Evolutionary conservation across 2,797 vertebrate genomes (phyloP).

Genomic region (Hoplostethus mediterraneus): DNA sequence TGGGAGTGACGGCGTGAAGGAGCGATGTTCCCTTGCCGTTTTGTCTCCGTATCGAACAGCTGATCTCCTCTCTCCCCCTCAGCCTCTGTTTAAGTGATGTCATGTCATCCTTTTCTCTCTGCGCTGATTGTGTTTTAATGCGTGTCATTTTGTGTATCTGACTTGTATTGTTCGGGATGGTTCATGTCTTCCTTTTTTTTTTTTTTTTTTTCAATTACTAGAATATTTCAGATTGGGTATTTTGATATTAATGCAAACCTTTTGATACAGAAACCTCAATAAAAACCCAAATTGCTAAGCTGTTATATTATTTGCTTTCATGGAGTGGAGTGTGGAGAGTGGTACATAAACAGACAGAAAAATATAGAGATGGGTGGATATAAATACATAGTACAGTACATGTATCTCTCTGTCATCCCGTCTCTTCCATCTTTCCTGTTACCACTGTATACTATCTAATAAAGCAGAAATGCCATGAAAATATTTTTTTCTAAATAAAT

Average conservation of each 20-base stretch:
- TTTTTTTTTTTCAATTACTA: constrained; percentile 43
- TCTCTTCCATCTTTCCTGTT: too few species aligned
- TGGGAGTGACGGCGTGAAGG: constrained; percentile 62
- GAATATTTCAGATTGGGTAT: constrained; percentile 45
- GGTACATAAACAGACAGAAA: background rate
- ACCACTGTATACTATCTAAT: too few species aligned
- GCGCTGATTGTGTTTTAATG: constrained; percentile 58
- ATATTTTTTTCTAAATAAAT: too few species aligned
- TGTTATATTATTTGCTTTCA: constrained; percentile 15
- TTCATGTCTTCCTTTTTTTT: constrained; percentile 43
- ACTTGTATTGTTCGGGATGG: constrained; percentile 31
- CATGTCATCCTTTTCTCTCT: constrained; percentile 43
- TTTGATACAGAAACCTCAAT: constrained; percentile 71
- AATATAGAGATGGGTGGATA: background rate
- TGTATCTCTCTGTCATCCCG: background rate
- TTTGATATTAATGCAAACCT: constrained; percentile 56
- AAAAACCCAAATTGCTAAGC: constrained; percentile 62
- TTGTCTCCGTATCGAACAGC: constrained; percentile 76
- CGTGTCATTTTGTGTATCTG: constrained; percentile 39
- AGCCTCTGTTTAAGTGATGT: constrained; percentile 71
- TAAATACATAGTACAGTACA: background rate
- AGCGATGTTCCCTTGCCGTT: constrained; percentile 60
- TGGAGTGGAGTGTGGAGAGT: background rate
- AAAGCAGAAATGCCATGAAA: too few species aligned
- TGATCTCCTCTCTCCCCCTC: constrained; percentile 65